phyloP scores from a whole-genome alignment of 2,113 vertebrate genomes.

The Electrona antarctica region DNA sequence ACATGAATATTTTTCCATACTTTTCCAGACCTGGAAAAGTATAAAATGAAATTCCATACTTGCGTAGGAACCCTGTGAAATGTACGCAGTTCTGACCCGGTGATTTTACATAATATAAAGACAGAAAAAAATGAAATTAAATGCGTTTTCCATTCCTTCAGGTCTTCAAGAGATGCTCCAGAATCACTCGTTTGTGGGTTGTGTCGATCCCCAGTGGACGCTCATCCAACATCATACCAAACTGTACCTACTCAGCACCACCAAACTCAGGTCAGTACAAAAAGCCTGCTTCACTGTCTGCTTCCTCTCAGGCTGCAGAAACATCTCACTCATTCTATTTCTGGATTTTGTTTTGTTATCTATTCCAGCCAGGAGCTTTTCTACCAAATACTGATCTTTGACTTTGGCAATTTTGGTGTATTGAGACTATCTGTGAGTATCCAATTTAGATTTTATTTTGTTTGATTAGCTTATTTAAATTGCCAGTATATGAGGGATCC shows the following conservation, averaged over 20 bases:
- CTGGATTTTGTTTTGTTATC: conserved; percentile 39
- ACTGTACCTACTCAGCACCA: conserved; percentile 92
- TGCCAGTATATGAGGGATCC: no score
- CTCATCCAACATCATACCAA: conserved; percentile 95
- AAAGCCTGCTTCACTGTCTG: no score
- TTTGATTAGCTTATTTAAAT: background rate
- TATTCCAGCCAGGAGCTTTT: conserved; percentile 91
- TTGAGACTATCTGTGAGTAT: conserved; percentile 91
- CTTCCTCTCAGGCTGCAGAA: no score
- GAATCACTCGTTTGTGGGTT: conserved; percentile 93
- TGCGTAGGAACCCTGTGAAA: no score
- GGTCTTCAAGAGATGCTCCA: conserved; percentile 92
- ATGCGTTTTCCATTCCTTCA: conserved; percentile 64
- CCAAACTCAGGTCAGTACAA: conserved; percentile 86
- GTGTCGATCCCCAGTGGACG: conserved; percentile 92
- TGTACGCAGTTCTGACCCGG: no score
- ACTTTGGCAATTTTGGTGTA: conserved; percentile 97
- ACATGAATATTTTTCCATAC: no score
- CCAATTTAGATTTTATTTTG: fast-evolving
- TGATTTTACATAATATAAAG: no score
- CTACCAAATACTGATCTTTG: conserved; percentile 95
- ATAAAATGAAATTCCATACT: no score
- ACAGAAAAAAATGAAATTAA: no score
- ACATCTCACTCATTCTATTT: background rate
- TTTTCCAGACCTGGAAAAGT: no score